A percentile compares a stretch with the other conserved stretches of the same genome.
Evolutionary conservation across 2,888 invertebrate species (phyloP).

Genomic region (Brachyopa scutellaris): DNA sequence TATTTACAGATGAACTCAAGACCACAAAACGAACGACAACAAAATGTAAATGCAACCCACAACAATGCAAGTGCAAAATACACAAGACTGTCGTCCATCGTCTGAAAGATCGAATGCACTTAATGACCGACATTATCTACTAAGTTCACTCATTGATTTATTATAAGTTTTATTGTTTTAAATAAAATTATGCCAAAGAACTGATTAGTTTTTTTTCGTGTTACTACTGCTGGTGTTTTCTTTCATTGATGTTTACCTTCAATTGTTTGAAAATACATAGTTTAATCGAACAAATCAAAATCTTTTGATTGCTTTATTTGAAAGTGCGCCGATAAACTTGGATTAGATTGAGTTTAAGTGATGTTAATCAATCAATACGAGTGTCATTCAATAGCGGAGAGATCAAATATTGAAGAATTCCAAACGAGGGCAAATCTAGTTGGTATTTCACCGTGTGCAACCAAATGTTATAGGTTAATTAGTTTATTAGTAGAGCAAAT

Average conservation of each 20-base stretch:
- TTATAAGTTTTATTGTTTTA: slow-evolving; percentile 27
- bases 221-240: not conserved
- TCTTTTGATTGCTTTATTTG: not conserved
- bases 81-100: slow-evolving; percentile 52
- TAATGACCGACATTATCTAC: slow-evolving; percentile 58
- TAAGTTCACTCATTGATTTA: slow-evolving; percentile 16
- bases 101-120: slow-evolving; percentile 49
- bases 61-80: slow-evolving; percentile 76
- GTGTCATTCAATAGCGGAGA: not conserved
- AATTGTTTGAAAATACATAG: not conserved
- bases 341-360: slow-evolving; percentile 23
- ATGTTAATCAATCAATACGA: not conserved
- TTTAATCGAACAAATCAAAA: not conserved
- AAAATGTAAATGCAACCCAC: slow-evolving; percentile 77
- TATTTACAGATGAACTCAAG: slow-evolving; percentile 56
- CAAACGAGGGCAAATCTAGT: no score
- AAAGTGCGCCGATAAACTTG: slow-evolving; percentile 1
- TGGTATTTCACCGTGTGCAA: no score
- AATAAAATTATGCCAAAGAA: slow-evolving; percentile 13
- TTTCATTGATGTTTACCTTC: not conserved
- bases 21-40: slow-evolving; percentile 59
- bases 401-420: not conserved
- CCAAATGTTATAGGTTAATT: no score
- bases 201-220: not conserved
- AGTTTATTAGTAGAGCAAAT: no score